A percentile compares a stretch with the other conserved stretches of the same genome.
Evolutionary conservation across 35 echinoderm and acorn worm genomes (phyloP).

Genomic region (Patiria miniata): DNA sequence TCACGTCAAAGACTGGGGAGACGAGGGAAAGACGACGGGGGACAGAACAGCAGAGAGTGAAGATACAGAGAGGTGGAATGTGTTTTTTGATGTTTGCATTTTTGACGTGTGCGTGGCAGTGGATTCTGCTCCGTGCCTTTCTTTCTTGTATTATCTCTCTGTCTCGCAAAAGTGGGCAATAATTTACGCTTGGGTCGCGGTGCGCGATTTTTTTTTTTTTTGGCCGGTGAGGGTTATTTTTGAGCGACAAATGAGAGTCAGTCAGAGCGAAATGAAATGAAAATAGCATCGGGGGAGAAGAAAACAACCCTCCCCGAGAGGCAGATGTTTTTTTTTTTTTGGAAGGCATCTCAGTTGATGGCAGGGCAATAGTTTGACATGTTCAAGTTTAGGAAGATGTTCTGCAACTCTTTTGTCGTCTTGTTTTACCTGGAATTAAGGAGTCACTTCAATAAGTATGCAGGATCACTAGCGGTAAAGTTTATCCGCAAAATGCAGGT

Average conservation of each 20-base stretch:
- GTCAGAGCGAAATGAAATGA: conserved; percentile 23
- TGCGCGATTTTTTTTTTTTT: conserved; percentile 18
- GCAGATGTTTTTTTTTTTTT: conserved; percentile 3
- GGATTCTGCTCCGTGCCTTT: neutral
- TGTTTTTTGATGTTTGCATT: conserved; percentile 19
- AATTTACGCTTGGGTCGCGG: conserved; percentile 12
- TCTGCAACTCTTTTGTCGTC: no score
- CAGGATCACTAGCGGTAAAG: no score
- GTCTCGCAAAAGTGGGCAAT: neutral
- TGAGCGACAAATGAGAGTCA: conserved; percentile 22
- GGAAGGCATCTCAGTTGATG: no score
- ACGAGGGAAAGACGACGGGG: neutral
- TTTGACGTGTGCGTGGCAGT: neutral
- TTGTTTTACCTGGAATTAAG: no score
- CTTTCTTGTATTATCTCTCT: no score
- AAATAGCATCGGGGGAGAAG: neutral
- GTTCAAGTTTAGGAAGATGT: no score
- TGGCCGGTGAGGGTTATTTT: conserved; percentile 18
- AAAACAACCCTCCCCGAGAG: conserved; percentile 1
- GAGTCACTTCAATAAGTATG: no score
- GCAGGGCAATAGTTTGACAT: no score
- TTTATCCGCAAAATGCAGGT: no score
- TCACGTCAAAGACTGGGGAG: neutral
- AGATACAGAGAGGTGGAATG: neutral
- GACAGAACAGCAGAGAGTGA: neutral